Conservation (phyloP, 2,113 vertebrate species). For the Engystomops pustulosus region DNA sequence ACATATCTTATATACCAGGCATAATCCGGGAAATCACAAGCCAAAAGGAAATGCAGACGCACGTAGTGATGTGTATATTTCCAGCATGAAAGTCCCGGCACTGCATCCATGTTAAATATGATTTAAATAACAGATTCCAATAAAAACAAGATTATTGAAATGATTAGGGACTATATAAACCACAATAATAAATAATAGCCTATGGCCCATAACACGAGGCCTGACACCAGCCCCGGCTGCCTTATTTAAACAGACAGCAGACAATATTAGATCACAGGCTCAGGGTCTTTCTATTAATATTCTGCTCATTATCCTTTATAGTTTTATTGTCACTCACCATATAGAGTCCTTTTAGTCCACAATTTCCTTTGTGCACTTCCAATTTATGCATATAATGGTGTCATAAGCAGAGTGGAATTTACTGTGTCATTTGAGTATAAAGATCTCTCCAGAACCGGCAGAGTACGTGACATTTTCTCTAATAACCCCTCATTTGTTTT, state of each 20-base stretch:
- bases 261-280: slow-evolving; percentile 25
- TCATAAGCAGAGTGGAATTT: slow-evolving; percentile 33
- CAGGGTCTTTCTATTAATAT: slow-evolving; percentile 14
- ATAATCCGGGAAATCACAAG: not conserved
- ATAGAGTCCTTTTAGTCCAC: slow-evolving; percentile 34
- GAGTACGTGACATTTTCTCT: slow-evolving; percentile 50
- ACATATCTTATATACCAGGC: not conserved
- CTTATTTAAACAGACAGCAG: slow-evolving; percentile 11
- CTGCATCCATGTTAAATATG: not conserved
- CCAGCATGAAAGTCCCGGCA: not conserved
- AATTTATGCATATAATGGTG: slow-evolving; percentile 48
- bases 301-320: slow-evolving; percentile 32
- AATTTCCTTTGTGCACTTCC: slow-evolving; percentile 29
- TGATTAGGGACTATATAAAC: not conserved
- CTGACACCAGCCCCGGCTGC: not conserved
- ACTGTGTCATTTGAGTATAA: slow-evolving; percentile 33
- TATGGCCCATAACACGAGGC: not conserved
- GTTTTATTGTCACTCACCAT: slow-evolving; percentile 25
- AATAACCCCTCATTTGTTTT: slow-evolving; percentile 51
- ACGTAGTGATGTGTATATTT: not conserved
- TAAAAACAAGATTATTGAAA: not conserved
- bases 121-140: slow-evolving; percentile 10
- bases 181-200: not conserved
- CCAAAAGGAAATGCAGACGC: not conserved
- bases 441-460: slow-evolving; percentile 34